Percentiles rank a stretch among this genome's conserved stretches.
These are phyloP conservation scores for Pachypsylla venusta DNA, from an alignment of 1,140 invertebrate species.

Conservation along the genomic window DNA sequence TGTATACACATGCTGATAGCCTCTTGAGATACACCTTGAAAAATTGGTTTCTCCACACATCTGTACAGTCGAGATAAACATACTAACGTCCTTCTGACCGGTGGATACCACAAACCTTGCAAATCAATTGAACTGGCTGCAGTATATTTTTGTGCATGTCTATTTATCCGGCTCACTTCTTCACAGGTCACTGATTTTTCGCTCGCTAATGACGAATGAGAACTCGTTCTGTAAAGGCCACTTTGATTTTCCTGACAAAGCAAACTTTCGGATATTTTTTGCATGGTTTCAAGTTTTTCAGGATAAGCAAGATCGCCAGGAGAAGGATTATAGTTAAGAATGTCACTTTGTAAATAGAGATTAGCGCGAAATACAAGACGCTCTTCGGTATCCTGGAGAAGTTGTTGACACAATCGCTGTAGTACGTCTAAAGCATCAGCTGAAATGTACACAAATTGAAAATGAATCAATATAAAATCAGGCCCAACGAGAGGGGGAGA, in stretches of 20 bases:
- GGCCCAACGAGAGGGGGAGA: too few relatives aligned
- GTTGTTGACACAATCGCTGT: constrained; percentile 63
- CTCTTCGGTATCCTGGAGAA: constrained; percentile 93
- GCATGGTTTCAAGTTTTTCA: constrained; percentile 95
- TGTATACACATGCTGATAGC: constrained; percentile 81
- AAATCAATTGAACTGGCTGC: constrained; percentile 79
- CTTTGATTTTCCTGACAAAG: constrained; percentile 29
- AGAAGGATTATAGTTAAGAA: constrained; percentile 74
- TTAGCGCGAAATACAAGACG: constrained; percentile 89
- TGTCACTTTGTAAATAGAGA: constrained; percentile 84
- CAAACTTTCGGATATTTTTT: constrained; percentile 31
- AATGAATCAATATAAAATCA: neutral
- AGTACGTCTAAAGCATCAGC: constrained; percentile 59
- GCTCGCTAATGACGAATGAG: constrained; percentile 47
- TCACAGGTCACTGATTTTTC: constrained; percentile 43
- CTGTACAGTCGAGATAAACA: constrained; percentile 89
- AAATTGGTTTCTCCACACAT: constrained; percentile 87
- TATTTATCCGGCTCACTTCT: constrained; percentile 45
- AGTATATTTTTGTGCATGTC: neutral
- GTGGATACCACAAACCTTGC: constrained; percentile 99
- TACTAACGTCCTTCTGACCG: constrained; percentile 81
- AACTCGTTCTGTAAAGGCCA: constrained; percentile 42
- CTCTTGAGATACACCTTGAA: constrained; percentile 92
- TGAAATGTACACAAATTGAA: constrained; percentile 24
- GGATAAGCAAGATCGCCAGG: constrained; percentile 94